Evolutionary conservation across 2,797 vertebrate genomes (phyloP).

Genomic region (Cossypha caffra): DNA sequence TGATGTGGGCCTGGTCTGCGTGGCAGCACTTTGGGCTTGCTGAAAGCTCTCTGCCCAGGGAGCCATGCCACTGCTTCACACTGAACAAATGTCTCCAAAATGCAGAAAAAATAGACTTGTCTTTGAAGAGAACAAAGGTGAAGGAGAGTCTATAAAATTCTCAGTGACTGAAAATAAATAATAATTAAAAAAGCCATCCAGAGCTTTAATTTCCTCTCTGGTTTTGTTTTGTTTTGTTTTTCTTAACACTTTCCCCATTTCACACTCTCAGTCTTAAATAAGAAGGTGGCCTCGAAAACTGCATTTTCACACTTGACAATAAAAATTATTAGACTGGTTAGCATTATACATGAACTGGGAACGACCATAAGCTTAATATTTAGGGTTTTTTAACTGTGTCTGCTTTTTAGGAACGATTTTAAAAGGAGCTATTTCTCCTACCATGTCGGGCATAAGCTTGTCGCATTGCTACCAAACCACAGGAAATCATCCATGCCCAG

Average conservation of each 20-base stretch:
- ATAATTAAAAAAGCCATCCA: background rate
- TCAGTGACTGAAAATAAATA: background rate
- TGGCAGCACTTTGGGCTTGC: background rate
- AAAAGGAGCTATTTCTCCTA: background rate
- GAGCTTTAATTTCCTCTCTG: slow-evolving; percentile 18
- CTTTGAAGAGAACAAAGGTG: background rate
- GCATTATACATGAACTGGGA: background rate
- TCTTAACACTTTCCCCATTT: background rate
- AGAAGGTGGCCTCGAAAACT: background rate
- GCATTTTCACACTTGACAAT: background rate
- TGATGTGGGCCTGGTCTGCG: background rate
- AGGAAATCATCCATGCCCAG: background rate
- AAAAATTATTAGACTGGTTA: background rate
- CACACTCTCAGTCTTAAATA: background rate
- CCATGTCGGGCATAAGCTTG: rapidly evolving
- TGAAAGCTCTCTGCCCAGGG: background rate
- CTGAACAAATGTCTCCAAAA: background rate
- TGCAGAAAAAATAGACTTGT: background rate
- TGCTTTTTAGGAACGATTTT: background rate
- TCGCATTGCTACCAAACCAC: background rate
- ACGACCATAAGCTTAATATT: background rate
- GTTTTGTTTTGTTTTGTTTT: background rate
- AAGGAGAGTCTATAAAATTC: background rate
- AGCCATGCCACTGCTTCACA: background rate
- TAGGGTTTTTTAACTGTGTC: background rate